phyloP scores from a whole-genome alignment of 2,113 vertebrate genomes.

The Anser cygnoides region DNA sequence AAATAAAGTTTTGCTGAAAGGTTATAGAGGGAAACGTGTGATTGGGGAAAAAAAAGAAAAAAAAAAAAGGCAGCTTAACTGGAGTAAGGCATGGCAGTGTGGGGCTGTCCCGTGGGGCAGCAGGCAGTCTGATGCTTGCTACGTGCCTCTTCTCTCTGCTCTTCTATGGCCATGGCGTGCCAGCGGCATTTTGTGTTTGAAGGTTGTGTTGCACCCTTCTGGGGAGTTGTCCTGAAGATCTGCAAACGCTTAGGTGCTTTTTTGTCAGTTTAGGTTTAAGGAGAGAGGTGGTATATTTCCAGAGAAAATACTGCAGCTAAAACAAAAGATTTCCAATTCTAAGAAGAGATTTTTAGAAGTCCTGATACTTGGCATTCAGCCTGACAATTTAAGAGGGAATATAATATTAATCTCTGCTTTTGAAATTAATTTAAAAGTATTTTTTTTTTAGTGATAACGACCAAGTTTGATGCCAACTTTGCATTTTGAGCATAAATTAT shows the following conservation, averaged over 20 bases:
- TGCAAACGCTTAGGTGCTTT: neutral
- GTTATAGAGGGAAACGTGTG: neutral
- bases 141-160: rapidly evolving
- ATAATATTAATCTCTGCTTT: neutral
- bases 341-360: neutral
- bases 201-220: neutral
- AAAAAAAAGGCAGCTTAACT: neutral
- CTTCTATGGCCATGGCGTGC: neutral
- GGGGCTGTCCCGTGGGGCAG: neutral
- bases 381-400: neutral
- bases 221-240: neutral
- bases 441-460: neutral
- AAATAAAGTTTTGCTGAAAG: neutral
- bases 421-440: neutral
- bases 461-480: neutral
- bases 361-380: neutral
- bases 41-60: neutral
- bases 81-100: neutral
- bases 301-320: neutral
- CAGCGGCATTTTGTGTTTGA: neutral
- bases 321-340: neutral
- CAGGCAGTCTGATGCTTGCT: neutral
- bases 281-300: neutral
- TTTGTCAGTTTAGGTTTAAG: neutral
- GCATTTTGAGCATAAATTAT: neutral